Evolutionary conservation across 2,113 vertebrate species (phyloP).

Genomic region (Seriola rivoliana): DNA sequence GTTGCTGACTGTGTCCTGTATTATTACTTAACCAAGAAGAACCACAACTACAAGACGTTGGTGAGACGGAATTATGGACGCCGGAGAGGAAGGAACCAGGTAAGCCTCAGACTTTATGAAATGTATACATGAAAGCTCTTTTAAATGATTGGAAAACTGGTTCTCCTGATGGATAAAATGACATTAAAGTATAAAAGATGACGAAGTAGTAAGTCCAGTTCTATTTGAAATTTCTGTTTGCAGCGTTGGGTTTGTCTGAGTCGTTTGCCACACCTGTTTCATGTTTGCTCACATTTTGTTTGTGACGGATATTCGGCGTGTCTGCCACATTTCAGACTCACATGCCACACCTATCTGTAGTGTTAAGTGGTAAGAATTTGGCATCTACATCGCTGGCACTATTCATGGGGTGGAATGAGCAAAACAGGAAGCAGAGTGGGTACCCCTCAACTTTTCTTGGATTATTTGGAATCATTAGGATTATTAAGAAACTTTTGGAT

Average conservation of each 20-base stretch:
- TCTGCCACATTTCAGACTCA: background rate
- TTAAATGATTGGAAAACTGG: background rate
- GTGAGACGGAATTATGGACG: constrained; percentile 96
- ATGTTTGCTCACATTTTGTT: background rate
- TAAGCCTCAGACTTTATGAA: constrained; percentile 56
- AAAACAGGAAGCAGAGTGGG: background rate
- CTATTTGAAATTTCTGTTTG: background rate
- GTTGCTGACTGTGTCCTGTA: constrained; percentile 97
- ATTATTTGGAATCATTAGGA: background rate
- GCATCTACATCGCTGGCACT: background rate
- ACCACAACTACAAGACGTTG: constrained; percentile 97
- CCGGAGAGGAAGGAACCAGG: constrained; percentile 96
- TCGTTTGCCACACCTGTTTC: constrained; percentile 15
- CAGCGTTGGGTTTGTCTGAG: background rate
- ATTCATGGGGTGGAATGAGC: background rate
- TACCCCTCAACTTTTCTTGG: background rate
- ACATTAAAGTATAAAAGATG: background rate
- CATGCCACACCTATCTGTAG: background rate
- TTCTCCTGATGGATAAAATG: background rate
- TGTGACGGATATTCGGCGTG: background rate
- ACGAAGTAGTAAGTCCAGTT: background rate
- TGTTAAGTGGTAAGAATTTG: background rate
- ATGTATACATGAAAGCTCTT: background rate
- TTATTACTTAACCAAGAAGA: constrained; percentile 99
- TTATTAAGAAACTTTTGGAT: background rate